Base-by-base conservation (phyloP, 2,113 vertebrate species). In the Marmota flaviventris region DNA sequence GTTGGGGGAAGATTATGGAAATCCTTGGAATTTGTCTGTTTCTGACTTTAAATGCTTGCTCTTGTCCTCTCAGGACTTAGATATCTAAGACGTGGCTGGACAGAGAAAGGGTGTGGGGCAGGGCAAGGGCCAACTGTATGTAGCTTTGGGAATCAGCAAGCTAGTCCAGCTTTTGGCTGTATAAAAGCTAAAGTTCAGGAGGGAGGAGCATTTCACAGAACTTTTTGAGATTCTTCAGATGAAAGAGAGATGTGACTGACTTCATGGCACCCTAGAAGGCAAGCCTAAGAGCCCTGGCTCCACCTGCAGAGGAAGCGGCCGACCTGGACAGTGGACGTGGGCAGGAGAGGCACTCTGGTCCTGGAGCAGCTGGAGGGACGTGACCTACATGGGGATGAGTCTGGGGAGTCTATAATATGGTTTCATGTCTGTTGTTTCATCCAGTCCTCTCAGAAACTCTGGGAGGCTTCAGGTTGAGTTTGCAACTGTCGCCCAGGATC, bases 191-290 rank as follows among this genome's bases (percentile, higher is more conserved):
- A 85, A 70, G 37, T 78, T 69, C 85, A 63, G 73, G 42, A 86
- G 42, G 53, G 25, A 79, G 81, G 53, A 51, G 27, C 8, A 84
- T 81, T 65, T 89, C 51, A 69, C 27, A 76, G 70, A 79, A 90
- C 94, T 75, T 39, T 51, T 72, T 81, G n/a, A 77, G 77, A 83
- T 86, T 90, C 32, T 86, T 73, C 32, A n/a, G 61, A 65, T 72
- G 56, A 87, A 89, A 77, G 48, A 93, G 48, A 53, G 34, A 76
- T 70, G 14, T 79, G 69, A 42, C 32, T 86, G 48, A 69, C 39
- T 78, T 69, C 51, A 39, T 20, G 37, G 91, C 34, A 72, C 11
- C 61, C 42, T 65, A 37, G 42, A 78, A 81, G 73, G 51, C 34
- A 73, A 85, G 32, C 51, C 56, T 65, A 45, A 37, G 72, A 78